Base-by-base conservation (phyloP, 2,888 invertebrate genomes). In the Mycogona germanica region DNA sequence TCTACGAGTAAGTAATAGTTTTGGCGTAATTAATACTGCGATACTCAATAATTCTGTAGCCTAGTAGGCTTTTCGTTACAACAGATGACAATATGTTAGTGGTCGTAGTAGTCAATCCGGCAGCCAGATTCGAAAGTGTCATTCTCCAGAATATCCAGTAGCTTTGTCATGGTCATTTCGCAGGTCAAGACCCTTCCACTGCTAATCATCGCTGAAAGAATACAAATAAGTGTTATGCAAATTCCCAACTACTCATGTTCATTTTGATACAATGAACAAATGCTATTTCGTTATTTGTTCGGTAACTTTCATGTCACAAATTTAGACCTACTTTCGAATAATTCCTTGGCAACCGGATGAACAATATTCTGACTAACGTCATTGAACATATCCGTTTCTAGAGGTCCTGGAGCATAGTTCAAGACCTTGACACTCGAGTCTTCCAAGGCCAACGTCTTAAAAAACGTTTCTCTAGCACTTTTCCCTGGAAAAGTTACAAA, bases 371-470 rank as follows among this genome's bases (percentile, higher is more conserved):
- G 29, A 30, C 29, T 25, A 12, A 51, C 28, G 23, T 30, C 26
- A 21, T 51, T 17, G 9, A 42, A 41, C 93, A 96, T 95, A 51
- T 86, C 82, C 0, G 95, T 96, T 61, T 87, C 80, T 2, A 95
- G 84, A 0, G 92, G 89, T 14, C 95, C 95, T 0, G 96, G 95
- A 1, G 89, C 82, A 71, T 93, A 96, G 69, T 83, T 93, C 42
- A 96, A 68, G 12, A 93, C 84, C 57, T 79, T 73, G 1, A 84
- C 68, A 35, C 79, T 70, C 12, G 79, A 78, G 63, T 86, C 81
- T 70, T 95, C 95, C 51, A 78, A 73, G 0, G 91, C 88, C 51
- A 93, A 72, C 2, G 84, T 69, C 64, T 78, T 78, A 65, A 95
- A 91, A 68, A 82, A 87, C 81, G 91, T 82, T 66, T 93, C 87